Percentiles rank a stretch among this genome's conserved stretches.
phyloP scores from a whole-genome alignment of 2,797 vertebrate species.

The Cuculus canorus region DNA sequence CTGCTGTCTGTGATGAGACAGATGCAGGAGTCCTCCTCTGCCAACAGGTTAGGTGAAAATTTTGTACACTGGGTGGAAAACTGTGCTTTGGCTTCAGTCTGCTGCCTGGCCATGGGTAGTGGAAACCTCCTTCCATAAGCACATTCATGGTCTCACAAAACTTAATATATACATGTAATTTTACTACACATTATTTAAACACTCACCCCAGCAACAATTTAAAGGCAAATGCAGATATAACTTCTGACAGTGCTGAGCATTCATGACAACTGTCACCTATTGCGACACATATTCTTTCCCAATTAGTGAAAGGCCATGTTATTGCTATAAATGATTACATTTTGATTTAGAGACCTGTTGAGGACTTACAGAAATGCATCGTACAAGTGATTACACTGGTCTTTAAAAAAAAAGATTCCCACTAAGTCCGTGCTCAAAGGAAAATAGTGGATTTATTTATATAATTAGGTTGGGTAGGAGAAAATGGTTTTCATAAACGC shows the following conservation, averaged over 20 bases:
- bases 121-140: neutral
- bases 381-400: neutral
- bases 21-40: neutral
- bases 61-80: neutral
- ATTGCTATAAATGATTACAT: neutral
- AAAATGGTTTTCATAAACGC: conserved; percentile 36
- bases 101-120: neutral
- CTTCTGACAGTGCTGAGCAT: neutral
- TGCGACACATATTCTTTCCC: conserved; percentile 10
- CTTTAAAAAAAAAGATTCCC: neutral
- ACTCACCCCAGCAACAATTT: neutral
- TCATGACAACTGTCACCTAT: neutral
- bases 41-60: neutral
- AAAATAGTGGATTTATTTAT: conserved; percentile 23
- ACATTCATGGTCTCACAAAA: neutral
- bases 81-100: neutral
- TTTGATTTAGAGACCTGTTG: conserved; percentile 13
- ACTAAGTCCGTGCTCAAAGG: neutral
- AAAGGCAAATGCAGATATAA: neutral
- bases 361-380: conserved; percentile 1
- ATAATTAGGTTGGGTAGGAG: conserved; percentile 18
- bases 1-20: neutral
- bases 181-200: neutral
- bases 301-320: conserved; percentile 49
- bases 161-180: neutral